Evolutionary conservation across 1,140 invertebrate genomes (phyloP).

Genomic region (Drosophila subobscura): DNA sequence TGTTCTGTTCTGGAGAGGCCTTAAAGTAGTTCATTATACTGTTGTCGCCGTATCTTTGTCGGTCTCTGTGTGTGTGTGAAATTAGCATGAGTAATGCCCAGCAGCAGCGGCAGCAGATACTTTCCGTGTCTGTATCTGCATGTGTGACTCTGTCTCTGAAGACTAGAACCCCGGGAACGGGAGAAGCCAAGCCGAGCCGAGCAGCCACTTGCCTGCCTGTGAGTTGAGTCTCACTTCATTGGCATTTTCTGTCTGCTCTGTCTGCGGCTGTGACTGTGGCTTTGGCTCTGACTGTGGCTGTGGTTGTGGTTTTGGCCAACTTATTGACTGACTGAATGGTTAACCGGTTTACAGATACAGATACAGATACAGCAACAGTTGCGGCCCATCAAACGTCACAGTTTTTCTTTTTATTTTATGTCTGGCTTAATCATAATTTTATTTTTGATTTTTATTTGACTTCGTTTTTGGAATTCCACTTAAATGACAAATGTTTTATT

Average conservation of each 20-base stretch:
- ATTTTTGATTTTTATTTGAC: slow-evolving; percentile 41
- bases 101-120: slow-evolving; percentile 31
- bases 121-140: slow-evolving; percentile 19
- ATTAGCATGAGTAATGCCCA: slow-evolving; percentile 79
- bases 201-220: slow-evolving; percentile 38
- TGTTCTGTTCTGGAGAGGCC: slow-evolving; percentile 22
- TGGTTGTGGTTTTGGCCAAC: slow-evolving; percentile 50
- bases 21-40: slow-evolving; percentile 76
- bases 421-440: slow-evolving; percentile 46
- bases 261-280: slow-evolving; percentile 1
- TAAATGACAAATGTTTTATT: slow-evolving; percentile 16
- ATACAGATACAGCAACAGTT: slow-evolving; percentile 13
- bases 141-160: slow-evolving; percentile 28
- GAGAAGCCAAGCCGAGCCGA: not conserved
- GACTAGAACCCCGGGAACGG: slow-evolving; percentile 58
- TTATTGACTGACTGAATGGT: slow-evolving; percentile 41
- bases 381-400: slow-evolving; percentile 45
- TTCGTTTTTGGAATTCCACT: slow-evolving; percentile 12
- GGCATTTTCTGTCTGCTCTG: slow-evolving; percentile 54
- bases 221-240: slow-evolving; percentile 63
- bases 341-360: slow-evolving; percentile 60
- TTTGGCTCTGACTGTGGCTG: no score
- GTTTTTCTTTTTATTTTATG: slow-evolving; percentile 32
- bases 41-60: slow-evolving; percentile 22
- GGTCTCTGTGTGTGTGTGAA: slow-evolving; percentile 34